Base-by-base conservation (phyloP, 2,888 invertebrate species). In the Mylabris sibirica region DNA sequence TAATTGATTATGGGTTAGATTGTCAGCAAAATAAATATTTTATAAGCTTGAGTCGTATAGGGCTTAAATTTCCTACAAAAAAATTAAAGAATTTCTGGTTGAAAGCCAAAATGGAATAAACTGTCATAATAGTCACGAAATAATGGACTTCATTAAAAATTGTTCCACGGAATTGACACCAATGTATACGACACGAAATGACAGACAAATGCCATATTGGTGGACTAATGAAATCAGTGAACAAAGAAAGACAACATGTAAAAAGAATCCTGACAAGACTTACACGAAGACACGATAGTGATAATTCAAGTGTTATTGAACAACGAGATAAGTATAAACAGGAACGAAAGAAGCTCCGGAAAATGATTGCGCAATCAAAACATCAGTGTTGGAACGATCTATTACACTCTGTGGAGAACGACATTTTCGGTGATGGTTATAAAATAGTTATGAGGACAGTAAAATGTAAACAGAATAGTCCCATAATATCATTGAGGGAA, bases 391-490 rank as follows among this genome's bases (percentile, higher is more conserved):
- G 73, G 68, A 71, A 68, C 61, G 26, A 49, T n/a, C 24, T 66
- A 2, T 72, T 64, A 14, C 61, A 66, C 26, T 67, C 57, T 30
- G 68, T 49, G 30, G 59, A 67, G 22, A 60, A 59, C 22, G 63
- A 73, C 20, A 60, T 65, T 6, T 73, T 71, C 61, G 67, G 69
- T 20, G 67, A 71, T 17, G 72, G 72, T 1, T 71, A 72, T 59
- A 66, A 67, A 53, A 69, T 72, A 2, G 69, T 64, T 1, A 70
- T 71, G 66, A 73, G 44, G 22, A 14, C 61, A 0, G 12, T 66
- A 20, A 30, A 64, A 17, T 65, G 71, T 1, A 67, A 22, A 68
- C 72, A 12, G 60, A 67, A 4, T 60, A 66, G 61, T 34, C 59
- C 30, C 64, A 63, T 12, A 14, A 68, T 35, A 1, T 64, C 3